Conservation (phyloP, 2,888 invertebrate genomes). For the Drosophila nr. medialis region DNA sequence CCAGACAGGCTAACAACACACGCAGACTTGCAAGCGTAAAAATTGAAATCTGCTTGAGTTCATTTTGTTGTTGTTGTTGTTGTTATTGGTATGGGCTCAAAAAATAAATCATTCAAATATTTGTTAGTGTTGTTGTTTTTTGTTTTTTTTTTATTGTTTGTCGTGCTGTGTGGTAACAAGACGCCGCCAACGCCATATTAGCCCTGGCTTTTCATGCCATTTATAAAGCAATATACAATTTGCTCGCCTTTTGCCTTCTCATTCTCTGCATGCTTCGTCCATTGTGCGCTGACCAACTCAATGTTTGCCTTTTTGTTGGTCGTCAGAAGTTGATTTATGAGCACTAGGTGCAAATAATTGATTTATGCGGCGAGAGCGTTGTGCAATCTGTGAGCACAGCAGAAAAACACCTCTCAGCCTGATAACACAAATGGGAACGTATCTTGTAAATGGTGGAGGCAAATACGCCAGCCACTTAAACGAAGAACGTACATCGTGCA, state of each 20-base stretch:
- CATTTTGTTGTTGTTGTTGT: background rate
- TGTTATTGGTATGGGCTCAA: conserved; percentile 10
- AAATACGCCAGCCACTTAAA: conserved; percentile 42
- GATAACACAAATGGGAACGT: conserved; percentile 42
- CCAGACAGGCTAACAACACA: conserved; percentile 29
- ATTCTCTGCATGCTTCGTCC: conserved; percentile 9
- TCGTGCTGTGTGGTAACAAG: conserved; percentile 67
- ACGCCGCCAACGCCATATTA: conserved; percentile 75
- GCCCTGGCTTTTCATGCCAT: conserved; percentile 67
- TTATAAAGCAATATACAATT: conserved; percentile 58
- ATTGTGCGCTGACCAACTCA: conserved; percentile 57
- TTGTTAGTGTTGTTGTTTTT: conserved; percentile 36
- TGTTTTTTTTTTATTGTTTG: conserved; percentile 26
- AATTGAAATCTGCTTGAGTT: conserved; percentile 47
- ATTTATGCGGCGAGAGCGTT: conserved; percentile 59
- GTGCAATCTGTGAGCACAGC: conserved; percentile 22
- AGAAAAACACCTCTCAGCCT: conserved; percentile 25
- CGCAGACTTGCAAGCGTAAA: conserved; percentile 25
- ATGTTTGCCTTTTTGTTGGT: conserved; percentile 52
- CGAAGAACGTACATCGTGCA: conserved; percentile 13
- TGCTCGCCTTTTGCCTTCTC: conserved; percentile 52
- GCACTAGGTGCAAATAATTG: conserved; percentile 76
- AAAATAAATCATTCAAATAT: conserved; percentile 69
- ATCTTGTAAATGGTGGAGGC: background rate
- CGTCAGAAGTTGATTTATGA: conserved; percentile 74